These are phyloP conservation scores for Drosophila prostipennis DNA, from an alignment of 2,888 invertebrate genomes.

Conservation along the genomic window DNA sequence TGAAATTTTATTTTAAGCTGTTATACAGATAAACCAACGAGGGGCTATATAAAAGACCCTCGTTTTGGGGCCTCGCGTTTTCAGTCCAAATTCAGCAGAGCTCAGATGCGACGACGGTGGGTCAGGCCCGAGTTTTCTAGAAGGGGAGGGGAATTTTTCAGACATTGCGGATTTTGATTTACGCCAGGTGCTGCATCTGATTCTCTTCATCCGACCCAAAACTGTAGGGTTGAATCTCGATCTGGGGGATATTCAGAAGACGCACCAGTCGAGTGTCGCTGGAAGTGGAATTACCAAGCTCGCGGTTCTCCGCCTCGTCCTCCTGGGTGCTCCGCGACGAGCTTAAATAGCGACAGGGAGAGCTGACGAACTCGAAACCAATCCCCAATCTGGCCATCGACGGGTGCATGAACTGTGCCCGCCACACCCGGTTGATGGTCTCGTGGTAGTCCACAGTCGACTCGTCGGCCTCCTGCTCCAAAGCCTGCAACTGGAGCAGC, in stretches of 20 bases:
- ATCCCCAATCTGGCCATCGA: slow-evolving; percentile 26
- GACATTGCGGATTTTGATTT: not conserved
- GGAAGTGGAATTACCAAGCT: slow-evolving; percentile 19
- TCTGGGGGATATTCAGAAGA: not conserved
- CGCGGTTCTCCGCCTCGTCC: slow-evolving; percentile 19
- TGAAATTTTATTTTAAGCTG: slow-evolving; percentile 56
- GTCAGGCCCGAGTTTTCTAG: slow-evolving; percentile 6
- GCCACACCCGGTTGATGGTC: slow-evolving; percentile 43
- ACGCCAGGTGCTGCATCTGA: not conserved
- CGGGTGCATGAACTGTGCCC: slow-evolving; percentile 35
- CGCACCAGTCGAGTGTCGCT: slow-evolving; percentile 6
- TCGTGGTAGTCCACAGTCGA: slow-evolving; percentile 49
- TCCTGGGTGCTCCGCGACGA: not conserved
- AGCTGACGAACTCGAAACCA: slow-evolving; percentile 34
- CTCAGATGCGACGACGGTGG: slow-evolving; percentile 32
- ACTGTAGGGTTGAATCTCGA: slow-evolving; percentile 5
- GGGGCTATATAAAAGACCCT: slow-evolving; percentile 8
- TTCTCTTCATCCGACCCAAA: slow-evolving; percentile 27
- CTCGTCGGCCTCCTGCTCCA: slow-evolving; percentile 36
- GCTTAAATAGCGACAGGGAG: not conserved
- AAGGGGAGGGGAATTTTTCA: not conserved
- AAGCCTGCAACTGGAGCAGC: slow-evolving; percentile 15
- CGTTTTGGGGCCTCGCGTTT: not conserved
- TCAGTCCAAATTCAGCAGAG: slow-evolving; percentile 5
- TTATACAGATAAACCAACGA: not conserved